Evolutionary conservation across 2,888 invertebrate genomes (phyloP), one percentile per base, ranked within the genome.

Genomic region (Cantharis nigra): DNA sequence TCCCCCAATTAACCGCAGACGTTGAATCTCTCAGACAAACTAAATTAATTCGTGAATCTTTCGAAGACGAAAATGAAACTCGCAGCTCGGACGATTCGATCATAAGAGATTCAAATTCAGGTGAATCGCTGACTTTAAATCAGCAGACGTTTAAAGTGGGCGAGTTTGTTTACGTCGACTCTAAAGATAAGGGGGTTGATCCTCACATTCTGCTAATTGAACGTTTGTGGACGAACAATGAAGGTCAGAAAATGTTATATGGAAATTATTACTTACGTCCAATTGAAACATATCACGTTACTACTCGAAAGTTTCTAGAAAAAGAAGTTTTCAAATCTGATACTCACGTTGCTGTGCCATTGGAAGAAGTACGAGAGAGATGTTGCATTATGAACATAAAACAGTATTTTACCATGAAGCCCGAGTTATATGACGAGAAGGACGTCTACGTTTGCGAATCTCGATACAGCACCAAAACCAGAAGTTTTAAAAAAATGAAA

Each of bases 391-490:
- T 99, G 92, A 96, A 94, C 86, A 96, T 98, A 30, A 96, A 96
- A 86, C 98, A 99, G 86, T 99, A 98, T 89, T 96, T 98, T 87
- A 95, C 96, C 86, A 93, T 92, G 87, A 92, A 92, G 81, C 98
- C 98, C 0, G 95, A 96, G 90, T 93, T 95, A 18, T 95, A 96
- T 85, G 91, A 93, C 0, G 97, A 98, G 80, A 96, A 97, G 85
- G 98, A 99, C 88, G 95, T 99, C 1, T 99, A 95, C 86, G 98
- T 99, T 0, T 99, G 99, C 87, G 99, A 99, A 89, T 98, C 97
- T 16, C 92, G 98, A 5, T 99, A 99, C 89, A 95, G 94, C 82
- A 94, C 96, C 0, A 94, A 93, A 83, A 92, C 93, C 62, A 92
- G 97, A 79, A 93, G 94, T 83, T 99, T 99, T 89, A 97, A 97